Conservation (phyloP, 2,113 vertebrate species). For the Oryzias melastigma region DNA sequence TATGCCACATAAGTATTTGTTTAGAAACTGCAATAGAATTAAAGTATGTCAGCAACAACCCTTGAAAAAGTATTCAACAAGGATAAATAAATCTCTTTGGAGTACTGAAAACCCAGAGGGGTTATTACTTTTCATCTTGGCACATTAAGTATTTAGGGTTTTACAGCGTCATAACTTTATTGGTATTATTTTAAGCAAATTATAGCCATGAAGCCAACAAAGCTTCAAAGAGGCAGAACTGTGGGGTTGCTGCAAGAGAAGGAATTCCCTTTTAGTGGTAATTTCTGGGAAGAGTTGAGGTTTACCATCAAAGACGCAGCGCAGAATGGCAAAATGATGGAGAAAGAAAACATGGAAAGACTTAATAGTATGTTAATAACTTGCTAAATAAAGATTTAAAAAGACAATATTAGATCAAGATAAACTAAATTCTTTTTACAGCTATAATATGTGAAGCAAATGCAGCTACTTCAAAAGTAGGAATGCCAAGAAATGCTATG, state of each 20-base stretch:
- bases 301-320: conserved; percentile 42
- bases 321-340: conserved; percentile 36
- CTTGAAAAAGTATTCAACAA: conserved; percentile 1
- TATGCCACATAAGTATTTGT: conserved; percentile 38
- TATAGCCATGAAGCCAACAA: conserved; percentile 66
- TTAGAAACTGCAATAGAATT: conserved; percentile 19
- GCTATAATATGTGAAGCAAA: no score
- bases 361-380: background rate
- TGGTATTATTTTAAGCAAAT: conserved; percentile 74
- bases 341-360: conserved; percentile 5
- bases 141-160: conserved; percentile 53
- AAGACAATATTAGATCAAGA: background rate
- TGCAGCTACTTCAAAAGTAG: no score
- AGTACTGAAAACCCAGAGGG: conserved; percentile 43
- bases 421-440: conserved; percentile 12
- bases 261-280: conserved; percentile 67
- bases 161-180: conserved; percentile 63
- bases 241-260: conserved; percentile 40
- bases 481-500: background rate
- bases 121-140: conserved; percentile 51
- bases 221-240: conserved; percentile 55
- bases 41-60: conserved; percentile 22
- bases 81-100: conserved; percentile 5
- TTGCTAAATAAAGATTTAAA: background rate
- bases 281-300: conserved; percentile 54